Base-by-base conservation (phyloP, 1,140 invertebrate species). In the Heterodera schachtii region DNA sequence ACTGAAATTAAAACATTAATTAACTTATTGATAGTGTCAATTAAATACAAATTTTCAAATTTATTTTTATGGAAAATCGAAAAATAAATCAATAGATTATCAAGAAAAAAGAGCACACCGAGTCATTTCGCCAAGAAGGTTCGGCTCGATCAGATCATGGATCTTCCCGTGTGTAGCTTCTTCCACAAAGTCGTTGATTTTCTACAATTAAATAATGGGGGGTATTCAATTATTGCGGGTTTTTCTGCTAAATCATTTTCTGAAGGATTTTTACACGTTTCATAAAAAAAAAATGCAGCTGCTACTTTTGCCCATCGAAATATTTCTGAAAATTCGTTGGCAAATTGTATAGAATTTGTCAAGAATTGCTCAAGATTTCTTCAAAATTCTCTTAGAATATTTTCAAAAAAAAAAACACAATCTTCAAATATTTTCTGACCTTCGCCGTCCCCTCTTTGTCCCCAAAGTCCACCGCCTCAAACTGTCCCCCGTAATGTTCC, bases 161-260 rank as follows among this genome's bases (percentile, higher is more conserved):
- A 85, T 85, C 19, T 80, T 75, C 8, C 76, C 66, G 57, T 86
- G 80, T 8, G 84, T 85, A 8, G 78, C 52, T 47, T 85, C 41
- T 31, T 64, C 81, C 52, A 85, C 84, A 75, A 85, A 86, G 16
- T 75, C 66, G 47, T 85, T 85, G 21, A 85, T 86, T 0, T 57
- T 41, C 46, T 81, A n/a, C 13, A n/a, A 41, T 8, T 19, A 52
- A 41, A n/a, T 57, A 69, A 49, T 76, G 31, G 31, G 31, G 31
- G 31, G 31, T 31, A 31, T 31, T 31, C 31, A 31, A 31, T 31
- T 31, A 31, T 31, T 31, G 31, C 0, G 31, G 31, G 31, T 31
- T 31, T 31, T 31, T 31, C 31, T 31, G 31, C 31, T 31, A 31
- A 31, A 31, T 31, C 31, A 31, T 31, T 31, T 31, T 31, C 31